Base-by-base conservation (phyloP, 2,113 vertebrate genomes). In the Planiliza haematocheilus region DNA sequence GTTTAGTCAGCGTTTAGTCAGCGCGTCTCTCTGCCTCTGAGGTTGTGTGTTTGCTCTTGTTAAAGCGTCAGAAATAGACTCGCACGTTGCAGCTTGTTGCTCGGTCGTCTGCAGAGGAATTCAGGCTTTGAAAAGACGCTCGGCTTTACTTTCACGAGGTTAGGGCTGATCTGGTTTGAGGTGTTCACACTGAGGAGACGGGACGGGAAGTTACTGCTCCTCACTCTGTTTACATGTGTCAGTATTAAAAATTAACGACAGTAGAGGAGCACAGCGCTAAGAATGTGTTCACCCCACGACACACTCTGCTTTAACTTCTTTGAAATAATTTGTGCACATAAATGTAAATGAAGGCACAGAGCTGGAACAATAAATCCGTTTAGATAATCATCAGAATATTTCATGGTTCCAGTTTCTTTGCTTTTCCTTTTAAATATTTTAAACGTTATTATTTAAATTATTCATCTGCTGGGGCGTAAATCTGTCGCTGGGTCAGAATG, bases 81-180 rank as follows among this genome's bases (percentile, higher is more conserved):
- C 17, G 0, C 73, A 30, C 38, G 72, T 49, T 3, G 56, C 53
- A 58, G 65, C 69, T 0, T 18, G 72, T 63, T 41, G 78, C 69
- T 52, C 13, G 36, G 52, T 69, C 61, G n/a, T 18, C 62, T 56
- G 10, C 45, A 48, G 59, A 85, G 63, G 84, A 79, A 83, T 86
- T 2, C 56, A n/a, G 24, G 73, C 76, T 42, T 45, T 41, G 24
- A 30, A 30, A 30, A 30, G 24, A 30, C 5, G 24, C 66, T 18
- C 34, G 7, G 7, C 42, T 62, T 46, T 9, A 2, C 24, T 49
- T 7, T 30, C 43, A 13, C 34, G 42, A 10, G n/a, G 34, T 38
- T 2, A 12, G 38, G n/a, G 78, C 14, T 53, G 14, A 42, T 69
- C 50, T 30, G 4, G 14, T 0, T 18, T 1, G 36, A 38, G 52